Evolutionary conservation across 2,797 vertebrate genomes (phyloP).

Genomic region (Corythornis leucogaster): DNA sequence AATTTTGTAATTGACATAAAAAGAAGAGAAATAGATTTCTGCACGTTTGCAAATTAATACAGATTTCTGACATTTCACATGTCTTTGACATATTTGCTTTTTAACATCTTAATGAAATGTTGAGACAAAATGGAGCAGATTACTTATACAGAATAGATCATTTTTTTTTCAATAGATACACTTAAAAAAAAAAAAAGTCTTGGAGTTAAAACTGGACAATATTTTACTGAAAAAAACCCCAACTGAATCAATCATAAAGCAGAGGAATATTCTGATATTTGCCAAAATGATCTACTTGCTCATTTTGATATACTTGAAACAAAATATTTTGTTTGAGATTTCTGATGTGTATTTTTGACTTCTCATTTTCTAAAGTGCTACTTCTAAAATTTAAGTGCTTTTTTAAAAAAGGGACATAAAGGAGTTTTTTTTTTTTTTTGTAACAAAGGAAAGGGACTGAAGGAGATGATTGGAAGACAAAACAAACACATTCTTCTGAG

Average conservation of each 20-base stretch:
- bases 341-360: neutral
- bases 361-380: neutral
- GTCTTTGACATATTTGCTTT: neutral
- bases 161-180: neutral
- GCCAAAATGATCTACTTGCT: neutral
- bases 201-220: neutral
- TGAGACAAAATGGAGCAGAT: neutral
- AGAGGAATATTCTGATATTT: neutral
- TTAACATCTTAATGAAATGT: neutral
- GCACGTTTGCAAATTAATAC: slow-evolving; percentile 5
- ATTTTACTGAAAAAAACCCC: neutral
- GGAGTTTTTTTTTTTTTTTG: neutral
- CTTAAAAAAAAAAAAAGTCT: neutral
- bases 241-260: neutral
- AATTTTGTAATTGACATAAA: slow-evolving; percentile 44
- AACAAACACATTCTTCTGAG: neutral
- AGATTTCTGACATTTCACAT: neutral
- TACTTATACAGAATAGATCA: neutral
- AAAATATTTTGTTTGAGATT: neutral
- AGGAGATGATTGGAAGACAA: neutral
- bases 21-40: slow-evolving; percentile 21
- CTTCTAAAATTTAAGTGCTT: neutral
- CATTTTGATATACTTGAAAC: neutral
- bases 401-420: neutral
- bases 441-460: neutral